Evolutionary conservation across 2,113 vertebrate genomes (phyloP).

Genomic region (Nibea coibor): DNA sequence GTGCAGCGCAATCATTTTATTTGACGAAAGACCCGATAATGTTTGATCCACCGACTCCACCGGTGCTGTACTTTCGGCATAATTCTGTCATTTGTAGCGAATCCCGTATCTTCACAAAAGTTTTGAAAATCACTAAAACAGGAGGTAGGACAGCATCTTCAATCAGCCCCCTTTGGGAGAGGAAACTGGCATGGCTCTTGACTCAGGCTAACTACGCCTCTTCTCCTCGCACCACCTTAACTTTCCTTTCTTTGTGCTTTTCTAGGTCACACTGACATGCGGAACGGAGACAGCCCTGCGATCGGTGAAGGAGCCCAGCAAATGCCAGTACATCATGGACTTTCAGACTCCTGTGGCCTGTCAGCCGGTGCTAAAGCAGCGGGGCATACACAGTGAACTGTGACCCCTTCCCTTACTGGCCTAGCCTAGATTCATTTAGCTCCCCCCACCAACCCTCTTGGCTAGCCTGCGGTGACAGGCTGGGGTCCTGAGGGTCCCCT

Average conservation of each 20-base stretch:
- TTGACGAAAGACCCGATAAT: slow-evolving; percentile 3
- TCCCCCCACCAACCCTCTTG: not conserved
- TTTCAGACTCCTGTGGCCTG: slow-evolving; percentile 75
- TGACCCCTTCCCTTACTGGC: slow-evolving; percentile 56
- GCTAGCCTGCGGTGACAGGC: slow-evolving; percentile 64
- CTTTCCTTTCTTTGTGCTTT: slow-evolving; percentile 73
- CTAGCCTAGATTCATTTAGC: slow-evolving; percentile 57
- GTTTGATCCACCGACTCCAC: not conserved
- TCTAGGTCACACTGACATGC: slow-evolving; percentile 89
- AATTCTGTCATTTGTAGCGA: slow-evolving; percentile 38
- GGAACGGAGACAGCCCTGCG: slow-evolving; percentile 85
- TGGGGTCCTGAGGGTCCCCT: slow-evolving; percentile 64
- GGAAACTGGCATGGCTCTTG: slow-evolving; percentile 46
- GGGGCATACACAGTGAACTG: slow-evolving; percentile 68
- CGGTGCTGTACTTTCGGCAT: not conserved
- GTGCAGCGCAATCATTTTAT: not conserved
- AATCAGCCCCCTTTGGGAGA: slow-evolving; percentile 31
- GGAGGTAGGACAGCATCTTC: slow-evolving; percentile 31
- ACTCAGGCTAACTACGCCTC: slow-evolving; percentile 44
- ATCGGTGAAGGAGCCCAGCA: slow-evolving; percentile 83
- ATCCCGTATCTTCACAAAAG: slow-evolving; percentile 3
- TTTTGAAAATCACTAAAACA: slow-evolving; percentile 15
- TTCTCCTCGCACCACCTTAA: slow-evolving; percentile 48
- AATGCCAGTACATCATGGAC: slow-evolving; percentile 74
- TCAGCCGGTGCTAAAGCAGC: slow-evolving; percentile 70